Percentiles rank a stretch among this genome's conserved stretches.
These are phyloP conservation scores for Urophycis tenuis DNA, from an alignment of 2,797 vertebrate species.

Conservation along the genomic window DNA sequence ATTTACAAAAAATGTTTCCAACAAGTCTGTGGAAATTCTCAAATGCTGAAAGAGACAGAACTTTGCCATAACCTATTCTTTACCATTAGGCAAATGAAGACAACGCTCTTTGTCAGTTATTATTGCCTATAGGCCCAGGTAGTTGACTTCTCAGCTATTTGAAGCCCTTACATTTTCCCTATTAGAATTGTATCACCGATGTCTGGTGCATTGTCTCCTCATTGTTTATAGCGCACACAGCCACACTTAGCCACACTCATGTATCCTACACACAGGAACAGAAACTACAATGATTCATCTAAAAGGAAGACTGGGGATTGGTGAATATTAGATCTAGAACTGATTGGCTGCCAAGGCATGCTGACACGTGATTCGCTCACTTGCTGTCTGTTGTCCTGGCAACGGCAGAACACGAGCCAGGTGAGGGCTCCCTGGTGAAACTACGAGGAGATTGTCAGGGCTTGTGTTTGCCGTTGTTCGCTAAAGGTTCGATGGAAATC, in stretches of 20 bases:
- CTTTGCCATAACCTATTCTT: neutral
- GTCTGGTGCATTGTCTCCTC: neutral
- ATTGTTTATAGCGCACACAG: neutral
- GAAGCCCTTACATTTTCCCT: neutral
- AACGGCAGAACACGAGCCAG: slow-evolving; percentile 59
- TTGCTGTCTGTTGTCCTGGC: slow-evolving; percentile 64
- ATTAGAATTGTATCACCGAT: neutral
- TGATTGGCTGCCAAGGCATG: slow-evolving; percentile 66
- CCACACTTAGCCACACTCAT: slow-evolving; percentile 30
- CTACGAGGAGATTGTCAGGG: slow-evolving; percentile 38
- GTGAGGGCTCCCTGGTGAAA: slow-evolving; percentile 41
- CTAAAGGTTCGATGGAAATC: neutral
- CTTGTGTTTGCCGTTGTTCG: slow-evolving; percentile 32
- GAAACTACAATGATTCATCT: slow-evolving; percentile 50
- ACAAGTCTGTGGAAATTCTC: neutral
- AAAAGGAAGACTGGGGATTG: slow-evolving; percentile 49
- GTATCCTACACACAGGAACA: slow-evolving; percentile 33
- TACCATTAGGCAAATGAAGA: neutral
- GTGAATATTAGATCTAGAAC: slow-evolving; percentile 42
- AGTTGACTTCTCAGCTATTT: neutral
- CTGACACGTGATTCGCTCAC: slow-evolving; percentile 42
- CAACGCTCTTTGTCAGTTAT: neutral
- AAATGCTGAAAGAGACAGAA: neutral
- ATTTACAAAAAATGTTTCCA: neutral
- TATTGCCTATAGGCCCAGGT: neutral